Percentiles rank a stretch among this genome's conserved stretches.
Evolutionary conservation across 2,888 invertebrate genomes (phyloP).

Genomic region (Anoncus sp.): DNA sequence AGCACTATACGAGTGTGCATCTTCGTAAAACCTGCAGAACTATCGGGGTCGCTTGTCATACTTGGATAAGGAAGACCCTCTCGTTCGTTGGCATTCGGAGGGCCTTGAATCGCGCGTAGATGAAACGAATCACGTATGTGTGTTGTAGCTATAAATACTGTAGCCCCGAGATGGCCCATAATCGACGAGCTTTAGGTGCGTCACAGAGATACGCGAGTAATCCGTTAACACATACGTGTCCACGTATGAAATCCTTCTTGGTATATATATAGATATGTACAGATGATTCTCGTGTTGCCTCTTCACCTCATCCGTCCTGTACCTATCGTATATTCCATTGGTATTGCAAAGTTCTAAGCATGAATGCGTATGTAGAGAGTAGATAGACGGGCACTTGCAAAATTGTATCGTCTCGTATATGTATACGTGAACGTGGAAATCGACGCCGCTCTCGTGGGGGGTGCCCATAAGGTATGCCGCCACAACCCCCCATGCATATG

Average conservation of each 20-base stretch:
- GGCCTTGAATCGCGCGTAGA: slow-evolving; percentile 1
- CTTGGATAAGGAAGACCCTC: neutral
- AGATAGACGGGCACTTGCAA: slow-evolving; percentile 38
- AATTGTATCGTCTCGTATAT: slow-evolving; percentile 31
- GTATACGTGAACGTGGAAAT: slow-evolving; percentile 58
- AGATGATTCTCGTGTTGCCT: slow-evolving; percentile 27
- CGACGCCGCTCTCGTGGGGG: slow-evolving; percentile 53
- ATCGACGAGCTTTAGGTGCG: slow-evolving; percentile 29
- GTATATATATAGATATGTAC: no score
- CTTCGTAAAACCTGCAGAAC: slow-evolving; percentile 14
- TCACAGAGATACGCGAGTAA: slow-evolving; percentile 9
- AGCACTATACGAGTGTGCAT: slow-evolving; percentile 26
- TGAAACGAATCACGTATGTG: slow-evolving; percentile 23
- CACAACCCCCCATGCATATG: slow-evolving; percentile 39
- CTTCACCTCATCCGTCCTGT: slow-evolving; percentile 26
- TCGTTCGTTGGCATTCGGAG: slow-evolving; percentile 26
- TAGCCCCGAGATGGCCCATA: slow-evolving; percentile 2
- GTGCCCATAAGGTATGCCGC: slow-evolving; percentile 59
- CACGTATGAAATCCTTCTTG: slow-evolving; percentile 12
- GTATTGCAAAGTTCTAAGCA: slow-evolving; percentile 42
- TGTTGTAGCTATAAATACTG: slow-evolving; percentile 25
- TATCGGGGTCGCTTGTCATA: slow-evolving; percentile 25
- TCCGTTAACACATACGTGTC: slow-evolving; percentile 1
- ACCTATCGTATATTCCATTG: slow-evolving; percentile 25
- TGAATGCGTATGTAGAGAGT: slow-evolving; percentile 17